Evolutionary conservation across 2,888 invertebrate genomes (phyloP), one percentile per base, ranked within the genome.

Genomic region (Drosophila hamatofila): DNA sequence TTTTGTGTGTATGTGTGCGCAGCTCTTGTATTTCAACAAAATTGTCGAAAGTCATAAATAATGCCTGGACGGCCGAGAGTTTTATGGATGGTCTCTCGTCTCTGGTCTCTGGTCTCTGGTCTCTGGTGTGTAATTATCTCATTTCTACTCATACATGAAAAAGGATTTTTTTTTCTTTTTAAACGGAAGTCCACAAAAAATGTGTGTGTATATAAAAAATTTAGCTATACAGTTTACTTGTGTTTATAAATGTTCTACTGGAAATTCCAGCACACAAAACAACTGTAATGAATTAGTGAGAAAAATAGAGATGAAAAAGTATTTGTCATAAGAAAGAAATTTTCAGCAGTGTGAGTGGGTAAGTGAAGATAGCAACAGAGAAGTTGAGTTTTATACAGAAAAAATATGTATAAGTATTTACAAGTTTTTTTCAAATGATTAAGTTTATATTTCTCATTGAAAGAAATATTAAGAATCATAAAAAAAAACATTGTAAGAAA

Each of bases 11-110:
- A 11, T 48, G 48, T 48, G 48, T 33, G 21, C 27, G 30, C 18
- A 12, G 39, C 42, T 54, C 35, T 35, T 41, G 59, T 56, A 37
- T 48, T 68, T 54, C 69, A 67, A 62, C 65, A 70, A 80, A 80
- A 78, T 85, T 81, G 82, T 74, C 82, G 70, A 83, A 72, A 75
- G 75, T 70, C 82, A 82, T 83, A 82, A 83, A 83, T 83, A 80
- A 82, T 75, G 77, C 57, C 64, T 27, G 55, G 23, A 21, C 39
- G 39, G 54, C 16, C 9, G 37, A 44, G 46, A 21, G 56, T 41
- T 51, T 16, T 16, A 23, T 25, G 35, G 55, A 23, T 18, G 35
- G 52, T 81, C 78, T 58, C 78, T 18, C 27, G 66, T 30, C 30
- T 30, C 78, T 18, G 30, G 66, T 30, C 35, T 14, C 8, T 30